Evolutionary conservation across 2,888 invertebrate genomes (phyloP), one percentile per base, ranked within the genome.

Genomic region (Acanthococcus lagerstroemiae): DNA sequence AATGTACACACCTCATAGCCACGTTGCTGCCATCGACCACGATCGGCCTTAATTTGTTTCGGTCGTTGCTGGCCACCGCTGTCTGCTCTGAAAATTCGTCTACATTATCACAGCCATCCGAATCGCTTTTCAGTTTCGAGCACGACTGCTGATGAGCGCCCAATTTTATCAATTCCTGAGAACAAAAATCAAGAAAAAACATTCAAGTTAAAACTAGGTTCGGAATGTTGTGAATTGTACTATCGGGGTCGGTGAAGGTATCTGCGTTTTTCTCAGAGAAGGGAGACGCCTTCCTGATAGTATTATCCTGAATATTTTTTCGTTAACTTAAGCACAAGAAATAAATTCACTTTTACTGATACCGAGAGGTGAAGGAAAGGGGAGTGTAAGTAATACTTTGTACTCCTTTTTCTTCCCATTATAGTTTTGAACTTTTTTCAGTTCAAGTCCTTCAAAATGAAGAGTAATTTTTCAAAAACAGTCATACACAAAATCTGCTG

Each of bases 21-120:
- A 95, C 90, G 76, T 95, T 95, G 76, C 92, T 92, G 72, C 95
- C 95, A 76, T 95, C 95, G 69, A 95, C 88, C 70, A 95, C 92
- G 69, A 95, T 85, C 66, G 88, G 86, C 67, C 92, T 78, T 15
- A 86, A 77, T 37, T 77, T 76, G 17, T 78, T 68, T 6, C 67
- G 21, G 48, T 68, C 68, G 3, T 70, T 44, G 24, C 45, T 50
- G 4, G 22, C 44, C 6, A 30, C 30, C 19, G 60, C 46, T 46
- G 4, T 67, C 57, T 0, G 25, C 17, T 46, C 24, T 21, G 37
- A 21, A 3, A 66, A 57, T 50, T 66, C 66, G 22, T 55, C 55
- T 26, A 37, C 50, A 22, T 56, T 48, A 25, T 69, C 69, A 44
- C 66, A 66, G 26, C 65, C 26, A 45, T 69, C 69, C 0, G 44